Percentiles rank a stretch among this genome's conserved stretches.
These are phyloP conservation scores for Echinometra lucunter DNA, from an alignment of 53 echinoderm and acorn worm species.

Conservation along the genomic window DNA sequence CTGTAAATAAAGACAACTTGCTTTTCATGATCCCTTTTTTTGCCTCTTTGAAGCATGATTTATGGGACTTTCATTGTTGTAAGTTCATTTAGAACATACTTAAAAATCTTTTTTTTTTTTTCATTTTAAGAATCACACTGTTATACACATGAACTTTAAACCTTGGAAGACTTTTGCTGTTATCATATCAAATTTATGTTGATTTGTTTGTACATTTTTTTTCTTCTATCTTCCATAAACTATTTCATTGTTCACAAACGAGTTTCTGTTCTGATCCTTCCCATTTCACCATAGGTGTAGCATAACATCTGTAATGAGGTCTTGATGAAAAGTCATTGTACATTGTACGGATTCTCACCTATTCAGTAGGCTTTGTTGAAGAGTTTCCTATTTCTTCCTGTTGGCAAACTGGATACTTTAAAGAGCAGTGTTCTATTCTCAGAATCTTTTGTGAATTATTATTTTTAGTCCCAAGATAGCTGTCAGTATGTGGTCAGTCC, in stretches of 20 bases:
- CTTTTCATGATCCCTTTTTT: too few species aligned
- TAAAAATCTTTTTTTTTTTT: not conserved
- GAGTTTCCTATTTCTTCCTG: not conserved
- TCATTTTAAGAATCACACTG: not conserved
- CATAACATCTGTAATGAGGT: not conserved
- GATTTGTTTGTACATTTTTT: not conserved
- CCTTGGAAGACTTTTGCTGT: not conserved
- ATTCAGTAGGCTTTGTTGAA: not conserved
- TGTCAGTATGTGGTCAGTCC: not conserved
- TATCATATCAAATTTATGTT: not conserved
- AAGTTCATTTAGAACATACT: not conserved
- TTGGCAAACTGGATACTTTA: not conserved
- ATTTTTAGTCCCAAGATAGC: not conserved
- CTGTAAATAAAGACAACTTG: too few species aligned
- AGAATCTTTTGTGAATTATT: constrained; percentile 14
- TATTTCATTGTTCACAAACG: not conserved
- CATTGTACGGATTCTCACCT: not conserved
- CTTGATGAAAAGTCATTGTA: not conserved
- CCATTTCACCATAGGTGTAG: not conserved
- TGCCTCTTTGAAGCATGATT: too few species aligned
- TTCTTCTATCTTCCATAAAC: not conserved
- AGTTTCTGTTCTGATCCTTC: not conserved
- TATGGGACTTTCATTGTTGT: too few species aligned
- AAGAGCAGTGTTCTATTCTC: constrained; percentile 21
- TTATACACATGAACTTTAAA: not conserved